A percentile compares a stretch with the other conserved stretches of the same genome.
Conservation (phyloP, 2,113 vertebrate genomes). For the Psittacara wagleri region DNA sequence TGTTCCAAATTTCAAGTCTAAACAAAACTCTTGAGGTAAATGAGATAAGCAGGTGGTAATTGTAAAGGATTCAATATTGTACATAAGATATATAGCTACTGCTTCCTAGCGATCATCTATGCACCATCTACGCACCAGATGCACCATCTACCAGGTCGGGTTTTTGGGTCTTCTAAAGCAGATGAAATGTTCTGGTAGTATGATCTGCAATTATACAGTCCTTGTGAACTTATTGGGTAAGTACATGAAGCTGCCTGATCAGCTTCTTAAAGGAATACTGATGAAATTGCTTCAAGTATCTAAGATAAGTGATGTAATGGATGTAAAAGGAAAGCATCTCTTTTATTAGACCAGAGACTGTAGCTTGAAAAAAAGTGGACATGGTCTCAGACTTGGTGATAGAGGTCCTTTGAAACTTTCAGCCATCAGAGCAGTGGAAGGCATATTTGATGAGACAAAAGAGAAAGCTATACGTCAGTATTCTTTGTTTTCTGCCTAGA, state of each 20-base stretch:
- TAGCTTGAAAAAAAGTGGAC: neutral
- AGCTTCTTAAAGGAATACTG: neutral
- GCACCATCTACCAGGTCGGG: neutral
- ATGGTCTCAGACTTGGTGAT: neutral
- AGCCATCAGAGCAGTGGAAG: neutral
- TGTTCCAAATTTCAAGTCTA: neutral
- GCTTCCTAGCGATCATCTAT: fast-evolving
- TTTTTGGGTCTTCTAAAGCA: neutral
- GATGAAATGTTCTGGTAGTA: neutral
- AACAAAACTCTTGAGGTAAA: neutral
- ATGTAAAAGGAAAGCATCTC: neutral
- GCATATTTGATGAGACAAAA: neutral
- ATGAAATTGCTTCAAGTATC: neutral
- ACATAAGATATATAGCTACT: neutral
- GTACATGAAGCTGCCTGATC: neutral
- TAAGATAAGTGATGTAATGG: neutral
- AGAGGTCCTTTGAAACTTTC: neutral
- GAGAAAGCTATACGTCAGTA: neutral
- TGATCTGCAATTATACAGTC: neutral
- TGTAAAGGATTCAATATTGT: neutral
- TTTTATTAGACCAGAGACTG: neutral
- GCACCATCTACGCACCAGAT: too few species aligned
- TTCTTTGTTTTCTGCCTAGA: slow-evolving; percentile 23
- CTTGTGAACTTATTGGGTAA: neutral
- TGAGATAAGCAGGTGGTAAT: neutral